Evolutionary conservation across 2,888 invertebrate genomes (phyloP).

Genomic region (Rhogogaster chlorosoma): DNA sequence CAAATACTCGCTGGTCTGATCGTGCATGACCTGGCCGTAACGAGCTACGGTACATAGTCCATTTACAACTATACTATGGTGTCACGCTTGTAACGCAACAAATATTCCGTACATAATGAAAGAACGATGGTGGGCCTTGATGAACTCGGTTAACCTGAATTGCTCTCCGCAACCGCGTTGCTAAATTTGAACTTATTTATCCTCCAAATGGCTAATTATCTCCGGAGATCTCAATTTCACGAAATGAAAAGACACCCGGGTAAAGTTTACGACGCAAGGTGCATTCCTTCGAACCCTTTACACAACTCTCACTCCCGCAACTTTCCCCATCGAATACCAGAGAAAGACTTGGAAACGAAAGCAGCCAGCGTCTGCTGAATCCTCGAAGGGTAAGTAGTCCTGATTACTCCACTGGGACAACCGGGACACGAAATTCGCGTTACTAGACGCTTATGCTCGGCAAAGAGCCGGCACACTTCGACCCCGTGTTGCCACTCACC

Average conservation of each 20-base stretch:
- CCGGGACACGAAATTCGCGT: constrained; percentile 55
- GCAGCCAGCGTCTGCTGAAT: constrained; percentile 47
- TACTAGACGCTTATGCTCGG: constrained; percentile 54
- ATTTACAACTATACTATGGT: neutral
- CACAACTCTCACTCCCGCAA: constrained; percentile 20
- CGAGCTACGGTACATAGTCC: neutral
- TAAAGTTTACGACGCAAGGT: constrained; percentile 17
- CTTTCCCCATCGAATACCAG: constrained; percentile 27
- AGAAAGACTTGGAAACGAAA: constrained; percentile 37
- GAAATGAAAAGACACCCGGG: constrained; percentile 34
- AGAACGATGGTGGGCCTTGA: neutral
- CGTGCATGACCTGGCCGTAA: constrained; percentile 18
- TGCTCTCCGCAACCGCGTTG: neutral
- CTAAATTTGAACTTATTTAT: constrained; percentile 27
- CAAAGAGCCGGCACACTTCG: constrained; percentile 54
- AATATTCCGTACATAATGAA: neutral
- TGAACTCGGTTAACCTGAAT: constrained; percentile 27
- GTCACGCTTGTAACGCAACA: neutral
- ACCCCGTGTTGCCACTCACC: constrained; percentile 45
- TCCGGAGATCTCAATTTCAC: constrained; percentile 27
- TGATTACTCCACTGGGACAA: constrained; percentile 73
- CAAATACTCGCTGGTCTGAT: neutral
- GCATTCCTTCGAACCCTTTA: constrained; percentile 37
- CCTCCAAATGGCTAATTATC: constrained; percentile 33
- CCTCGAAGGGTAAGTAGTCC: constrained; percentile 67